Evolutionary conservation across 2,113 vertebrate genomes (phyloP).

Genomic region (Carollia perspicillata): DNA sequence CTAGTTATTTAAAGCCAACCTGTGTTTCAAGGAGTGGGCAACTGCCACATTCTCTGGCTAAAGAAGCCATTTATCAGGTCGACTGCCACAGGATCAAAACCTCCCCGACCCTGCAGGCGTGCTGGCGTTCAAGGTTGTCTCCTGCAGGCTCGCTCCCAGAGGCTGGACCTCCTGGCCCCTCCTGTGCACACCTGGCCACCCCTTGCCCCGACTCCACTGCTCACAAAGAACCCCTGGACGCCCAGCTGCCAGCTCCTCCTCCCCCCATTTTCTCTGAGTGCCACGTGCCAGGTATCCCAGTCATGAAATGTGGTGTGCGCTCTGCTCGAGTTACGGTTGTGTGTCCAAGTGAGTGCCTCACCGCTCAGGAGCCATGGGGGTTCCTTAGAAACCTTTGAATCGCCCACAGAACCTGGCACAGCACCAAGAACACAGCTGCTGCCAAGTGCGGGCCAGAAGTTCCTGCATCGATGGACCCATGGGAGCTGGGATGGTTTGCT

Average conservation of each 20-base stretch:
- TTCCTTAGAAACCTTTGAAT: background rate
- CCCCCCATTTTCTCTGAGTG: fast-evolving
- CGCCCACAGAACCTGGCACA: fast-evolving
- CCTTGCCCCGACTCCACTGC: background rate
- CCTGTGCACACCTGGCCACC: fast-evolving
- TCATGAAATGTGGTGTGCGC: fast-evolving
- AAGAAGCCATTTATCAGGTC: fast-evolving
- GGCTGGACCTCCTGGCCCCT: background rate
- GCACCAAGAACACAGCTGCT: background rate
- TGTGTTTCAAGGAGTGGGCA: background rate
- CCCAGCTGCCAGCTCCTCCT: background rate
- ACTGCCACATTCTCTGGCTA: fast-evolving
- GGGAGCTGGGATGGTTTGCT: background rate
- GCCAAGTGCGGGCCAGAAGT: fast-evolving
- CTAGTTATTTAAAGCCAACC: too few relatives aligned
- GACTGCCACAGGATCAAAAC: fast-evolving
- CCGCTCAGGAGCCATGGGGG: too few relatives aligned
- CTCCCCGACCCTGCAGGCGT: fast-evolving
- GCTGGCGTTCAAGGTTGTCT: background rate
- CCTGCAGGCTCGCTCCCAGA: background rate
- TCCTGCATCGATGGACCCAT: fast-evolving
- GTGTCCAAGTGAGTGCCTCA: background rate
- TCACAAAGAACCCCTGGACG: background rate
- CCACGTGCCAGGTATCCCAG: background rate
- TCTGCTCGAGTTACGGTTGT: fast-evolving